Evolutionary conservation across 2,797 vertebrate genomes (phyloP).

Genomic region (Remorina albescens): DNA sequence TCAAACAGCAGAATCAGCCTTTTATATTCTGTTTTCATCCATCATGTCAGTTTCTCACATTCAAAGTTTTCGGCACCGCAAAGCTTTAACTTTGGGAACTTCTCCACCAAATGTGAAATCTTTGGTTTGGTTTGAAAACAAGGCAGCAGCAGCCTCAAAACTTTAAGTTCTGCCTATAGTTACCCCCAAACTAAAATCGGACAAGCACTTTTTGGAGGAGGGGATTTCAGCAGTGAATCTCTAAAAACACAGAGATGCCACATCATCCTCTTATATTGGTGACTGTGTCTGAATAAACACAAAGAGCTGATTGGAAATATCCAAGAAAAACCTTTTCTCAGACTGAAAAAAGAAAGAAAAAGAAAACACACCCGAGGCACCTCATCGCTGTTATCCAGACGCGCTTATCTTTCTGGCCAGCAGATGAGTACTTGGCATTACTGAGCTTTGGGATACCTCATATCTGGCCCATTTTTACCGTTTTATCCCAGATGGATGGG

Average conservation of each 20-base stretch:
- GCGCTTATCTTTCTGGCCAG: slow-evolving; percentile 70
- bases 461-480: slow-evolving; percentile 75
- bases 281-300: slow-evolving; percentile 52
- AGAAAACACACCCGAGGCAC: slow-evolving; percentile 61
- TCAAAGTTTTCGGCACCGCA: not conserved
- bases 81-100: not conserved
- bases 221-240: not conserved
- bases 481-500: slow-evolving; percentile 72
- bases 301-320: slow-evolving; percentile 62
- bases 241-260: not conserved
- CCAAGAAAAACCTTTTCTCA: slow-evolving; percentile 59
- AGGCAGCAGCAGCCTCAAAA: not conserved
- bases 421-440: slow-evolving; percentile 74
- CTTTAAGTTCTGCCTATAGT: not conserved
- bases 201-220: not conserved
- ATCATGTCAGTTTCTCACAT: slow-evolving; percentile 7
- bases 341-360: slow-evolving; percentile 39
- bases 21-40: not conserved
- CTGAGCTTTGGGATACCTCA: slow-evolving; percentile 74
- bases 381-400: slow-evolving; percentile 62
- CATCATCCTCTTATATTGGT: slow-evolving; percentile 24
- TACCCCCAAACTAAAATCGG: not conserved
- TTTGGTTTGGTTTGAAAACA: no score
- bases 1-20: slow-evolving; percentile 31
- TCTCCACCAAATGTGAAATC: not conserved